Conservation (phyloP, 2,797 vertebrate species). For the Potorous gilbertii region DNA sequence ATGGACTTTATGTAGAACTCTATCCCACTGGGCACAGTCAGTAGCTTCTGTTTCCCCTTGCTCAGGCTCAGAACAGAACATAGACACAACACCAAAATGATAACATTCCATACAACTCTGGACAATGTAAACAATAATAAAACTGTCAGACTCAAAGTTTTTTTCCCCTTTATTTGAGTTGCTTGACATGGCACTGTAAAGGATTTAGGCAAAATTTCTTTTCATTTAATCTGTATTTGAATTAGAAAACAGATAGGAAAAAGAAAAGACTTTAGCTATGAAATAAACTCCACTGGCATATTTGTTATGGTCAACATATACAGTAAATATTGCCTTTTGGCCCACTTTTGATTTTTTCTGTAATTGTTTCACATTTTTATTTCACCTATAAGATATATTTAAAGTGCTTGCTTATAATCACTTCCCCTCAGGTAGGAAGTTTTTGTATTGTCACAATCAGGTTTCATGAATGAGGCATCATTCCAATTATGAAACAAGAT, state of each 20-base stretch:
- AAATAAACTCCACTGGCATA: slow-evolving; percentile 21
- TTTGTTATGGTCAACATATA: slow-evolving; percentile 65
- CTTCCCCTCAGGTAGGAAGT: slow-evolving; percentile 54
- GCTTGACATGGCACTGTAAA: not conserved
- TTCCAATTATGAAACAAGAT: slow-evolving; percentile 59
- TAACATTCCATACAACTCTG: not conserved
- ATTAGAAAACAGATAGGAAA: not conserved
- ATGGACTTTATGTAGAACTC: not conserved
- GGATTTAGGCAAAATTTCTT: slow-evolving; percentile 20
- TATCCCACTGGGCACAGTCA: not conserved
- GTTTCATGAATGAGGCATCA: slow-evolving; percentile 65
- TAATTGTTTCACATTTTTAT: slow-evolving; percentile 54
- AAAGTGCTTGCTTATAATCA: slow-evolving; percentile 48
- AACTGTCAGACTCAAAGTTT: not conserved
- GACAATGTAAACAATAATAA: not conserved
- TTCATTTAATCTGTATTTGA: slow-evolving; percentile 43
- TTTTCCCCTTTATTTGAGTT: not conserved
- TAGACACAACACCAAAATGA: not conserved
- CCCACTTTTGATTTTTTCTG: slow-evolving; percentile 38
- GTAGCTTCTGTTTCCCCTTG: not conserved
- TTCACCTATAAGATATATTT: slow-evolving; percentile 66
- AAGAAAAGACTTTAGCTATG: slow-evolving; percentile 28
- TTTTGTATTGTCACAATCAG: slow-evolving; percentile 47
- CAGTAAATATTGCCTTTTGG: slow-evolving; percentile 31
- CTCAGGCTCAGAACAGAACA: not conserved